phyloP scores from a whole-genome alignment of 2,888 invertebrate genomes.

The Plusia festucae region DNA sequence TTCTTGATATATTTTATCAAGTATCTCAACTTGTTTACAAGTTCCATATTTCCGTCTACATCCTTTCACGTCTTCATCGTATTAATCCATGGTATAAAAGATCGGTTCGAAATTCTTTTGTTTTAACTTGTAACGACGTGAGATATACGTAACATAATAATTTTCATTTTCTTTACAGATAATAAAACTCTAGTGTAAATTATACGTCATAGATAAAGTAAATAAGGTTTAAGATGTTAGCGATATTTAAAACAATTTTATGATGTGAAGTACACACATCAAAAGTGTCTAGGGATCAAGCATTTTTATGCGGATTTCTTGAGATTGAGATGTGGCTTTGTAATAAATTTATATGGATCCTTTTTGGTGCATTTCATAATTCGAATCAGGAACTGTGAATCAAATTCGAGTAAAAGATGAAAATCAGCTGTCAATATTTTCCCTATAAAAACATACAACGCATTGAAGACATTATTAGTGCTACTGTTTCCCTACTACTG shows the following conservation, averaged over 20 bases:
- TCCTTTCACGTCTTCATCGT: slow-evolving; percentile 18
- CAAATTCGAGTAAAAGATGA: too few relatives aligned
- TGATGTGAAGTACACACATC: too few relatives aligned
- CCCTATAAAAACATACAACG: too few relatives aligned
- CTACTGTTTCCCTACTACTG: too few relatives aligned
- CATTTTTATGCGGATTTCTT: too few relatives aligned
- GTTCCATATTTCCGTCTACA: slow-evolving; percentile 22
- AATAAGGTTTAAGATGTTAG: slow-evolving; percentile 53
- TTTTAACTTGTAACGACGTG: background rate
- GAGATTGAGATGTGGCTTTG: too few relatives aligned
- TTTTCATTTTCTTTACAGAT: slow-evolving; percentile 18
- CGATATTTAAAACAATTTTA: slow-evolving; percentile 51
- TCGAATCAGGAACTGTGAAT: too few relatives aligned
- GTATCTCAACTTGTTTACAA: slow-evolving; percentile 14
- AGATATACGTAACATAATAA: slow-evolving; percentile 10
- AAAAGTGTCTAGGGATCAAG: too few relatives aligned
- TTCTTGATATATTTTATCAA: background rate
- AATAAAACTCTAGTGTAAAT: slow-evolving; percentile 29
- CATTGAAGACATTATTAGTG: too few relatives aligned
- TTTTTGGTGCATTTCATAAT: too few relatives aligned
- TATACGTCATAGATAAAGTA: slow-evolving; percentile 63
- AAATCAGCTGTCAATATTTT: too few relatives aligned
- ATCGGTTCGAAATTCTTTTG: slow-evolving; percentile 21
- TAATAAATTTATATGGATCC: too few relatives aligned
- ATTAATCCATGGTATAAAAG: slow-evolving; percentile 32